These are phyloP conservation scores for Lonchura striata DNA, from an alignment of 2,113 vertebrate species.

Conservation along the genomic window DNA sequence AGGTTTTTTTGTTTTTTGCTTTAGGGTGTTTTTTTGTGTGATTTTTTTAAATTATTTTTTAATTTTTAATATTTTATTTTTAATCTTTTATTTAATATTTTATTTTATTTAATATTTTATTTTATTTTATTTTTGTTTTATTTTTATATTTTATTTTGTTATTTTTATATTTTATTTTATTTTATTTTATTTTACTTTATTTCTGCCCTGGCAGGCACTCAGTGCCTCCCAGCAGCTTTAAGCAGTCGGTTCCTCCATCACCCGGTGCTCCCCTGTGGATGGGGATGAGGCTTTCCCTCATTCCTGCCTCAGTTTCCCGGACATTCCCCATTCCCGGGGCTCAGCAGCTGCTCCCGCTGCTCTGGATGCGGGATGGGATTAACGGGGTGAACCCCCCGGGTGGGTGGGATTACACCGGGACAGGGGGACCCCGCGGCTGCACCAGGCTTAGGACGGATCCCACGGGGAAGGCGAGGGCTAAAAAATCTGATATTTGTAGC, in stretches of 20 bases:
- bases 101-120: too few species aligned
- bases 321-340: background rate
- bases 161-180: too few species aligned
- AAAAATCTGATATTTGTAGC: background rate
- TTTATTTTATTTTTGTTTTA: too few species aligned
- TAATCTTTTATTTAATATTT: background rate
- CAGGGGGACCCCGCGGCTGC: background rate
- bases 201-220: background rate
- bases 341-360: background rate
- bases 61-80: too few species aligned
- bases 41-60: too few species aligned
- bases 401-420: conserved; percentile 36
- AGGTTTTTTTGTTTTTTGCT: background rate
- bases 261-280: background rate
- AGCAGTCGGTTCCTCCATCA: fast-evolving
- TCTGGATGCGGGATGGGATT: background rate
- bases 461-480: background rate
- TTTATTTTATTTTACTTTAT: background rate
- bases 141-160: too few species aligned
- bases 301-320: background rate
- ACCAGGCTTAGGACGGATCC: background rate
- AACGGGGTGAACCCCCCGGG: background rate
- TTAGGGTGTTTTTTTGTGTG: too few species aligned
- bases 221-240: background rate
- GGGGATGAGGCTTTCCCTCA: fast-evolving